A percentile compares a stretch with the other conserved stretches of the same genome.
phyloP scores from a whole-genome alignment of 2,797 vertebrate species.

The Martes flavigula region DNA sequence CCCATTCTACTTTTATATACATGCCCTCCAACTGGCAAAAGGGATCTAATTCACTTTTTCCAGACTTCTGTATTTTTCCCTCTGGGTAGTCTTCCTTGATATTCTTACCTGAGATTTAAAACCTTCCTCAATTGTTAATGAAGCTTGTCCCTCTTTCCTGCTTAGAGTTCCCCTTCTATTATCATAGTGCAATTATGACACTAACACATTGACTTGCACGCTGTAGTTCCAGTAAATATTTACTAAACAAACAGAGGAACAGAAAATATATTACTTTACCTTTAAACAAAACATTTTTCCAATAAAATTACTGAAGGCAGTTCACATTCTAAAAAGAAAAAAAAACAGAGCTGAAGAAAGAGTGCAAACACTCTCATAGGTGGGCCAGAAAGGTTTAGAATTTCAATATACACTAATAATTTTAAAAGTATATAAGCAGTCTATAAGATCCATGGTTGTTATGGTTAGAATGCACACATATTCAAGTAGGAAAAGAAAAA shows the following conservation, averaged over 20 bases:
- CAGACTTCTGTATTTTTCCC: not conserved
- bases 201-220: not conserved
- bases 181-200: not conserved
- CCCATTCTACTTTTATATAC: not conserved
- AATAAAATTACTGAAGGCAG: not conserved
- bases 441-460: not conserved
- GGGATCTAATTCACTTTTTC: not conserved
- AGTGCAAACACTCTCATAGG: not conserved
- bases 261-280: not conserved
- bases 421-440: not conserved
- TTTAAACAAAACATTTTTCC: constrained; percentile 7
- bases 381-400: not conserved
- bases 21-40: not conserved
- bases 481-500: not conserved
- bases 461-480: not conserved
- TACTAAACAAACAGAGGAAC: not conserved
- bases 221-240: not conserved
- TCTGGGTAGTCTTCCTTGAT: not conserved
- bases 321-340: not conserved
- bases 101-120: not conserved
- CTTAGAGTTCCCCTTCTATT: not conserved
- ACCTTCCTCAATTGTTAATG: not conserved
- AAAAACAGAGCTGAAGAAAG: not conserved
- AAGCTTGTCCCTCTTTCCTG: not conserved
- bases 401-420: not conserved